Base-by-base conservation (phyloP, 2,888 invertebrate species). In the Biston betularia region DNA sequence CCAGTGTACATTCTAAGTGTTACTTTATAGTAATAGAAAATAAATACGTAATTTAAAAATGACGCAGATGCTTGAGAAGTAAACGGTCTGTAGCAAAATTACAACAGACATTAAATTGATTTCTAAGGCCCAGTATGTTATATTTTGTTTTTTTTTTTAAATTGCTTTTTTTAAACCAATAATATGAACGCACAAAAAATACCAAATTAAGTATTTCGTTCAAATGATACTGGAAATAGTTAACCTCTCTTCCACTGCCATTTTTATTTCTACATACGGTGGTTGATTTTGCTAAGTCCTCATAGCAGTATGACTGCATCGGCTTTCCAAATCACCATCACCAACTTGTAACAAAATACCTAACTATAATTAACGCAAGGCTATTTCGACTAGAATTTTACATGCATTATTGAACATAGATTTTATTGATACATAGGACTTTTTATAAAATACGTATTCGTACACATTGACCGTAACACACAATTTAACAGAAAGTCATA, bases 1-100 rank as follows among this genome's bases (percentile, higher is more conserved):
- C 82, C 83, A 84, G 80, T 85, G 83, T 83, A 82, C 79, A 76
- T 77, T 73, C 61, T 82, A 82, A 79, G 81, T 82, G 81, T 82
- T 80, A 82, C 76, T 82, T 76, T 75, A 76, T 76, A 73, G 75
- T 82, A 80, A 80, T 77, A 71, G 76, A 76, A 77, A 58, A 53
- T 56, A 67, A 63, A 71, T 82, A 77, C 76, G 78, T 72, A 75
- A 79, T 76, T 69, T 74, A 63, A 58, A 62, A 57, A 55, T 70
- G 69, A 75, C 68, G 48, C 67, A 65, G 68, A 71, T 72, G 72
- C 67, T 73, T 75, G 66, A 65, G 66, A 70, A 68, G 67, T 68
- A 68, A 65, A 53, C 65, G 62, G 64, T 70, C 67, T 65, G 52
- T 52, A 61, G 69, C 48, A 55, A 60, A 60, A 52, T 35, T 53